Evolutionary conservation across 2,888 invertebrate species (phyloP).

Genomic region (Philaethria dido): DNA sequence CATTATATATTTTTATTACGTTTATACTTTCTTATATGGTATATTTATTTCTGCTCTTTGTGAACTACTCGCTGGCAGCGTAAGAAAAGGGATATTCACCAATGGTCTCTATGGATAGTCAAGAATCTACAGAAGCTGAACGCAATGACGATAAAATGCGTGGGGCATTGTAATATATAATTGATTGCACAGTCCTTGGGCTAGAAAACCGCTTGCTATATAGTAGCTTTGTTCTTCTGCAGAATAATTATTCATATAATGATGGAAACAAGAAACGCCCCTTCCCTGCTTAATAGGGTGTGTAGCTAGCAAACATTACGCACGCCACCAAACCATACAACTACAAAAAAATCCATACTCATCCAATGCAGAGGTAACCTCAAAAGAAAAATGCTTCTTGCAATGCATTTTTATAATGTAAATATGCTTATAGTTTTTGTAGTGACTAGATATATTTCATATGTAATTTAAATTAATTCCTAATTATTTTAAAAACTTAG

Average conservation of each 20-base stretch:
- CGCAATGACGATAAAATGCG: constrained; percentile 76
- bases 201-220: no score
- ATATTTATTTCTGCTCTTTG: no score
- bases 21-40: no score
- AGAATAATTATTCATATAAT: no score
- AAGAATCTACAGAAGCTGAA: constrained; percentile 67
- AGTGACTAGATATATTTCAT: no score
- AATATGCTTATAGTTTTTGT: background rate
- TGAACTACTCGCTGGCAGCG: constrained; percentile 70
- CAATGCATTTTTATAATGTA: background rate
- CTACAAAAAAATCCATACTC: background rate
- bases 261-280: background rate
- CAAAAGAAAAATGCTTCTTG: background rate
- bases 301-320: constrained; percentile 12
- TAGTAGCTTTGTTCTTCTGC: no score
- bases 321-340: background rate
- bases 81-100: constrained; percentile 77
- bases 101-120: constrained; percentile 73
- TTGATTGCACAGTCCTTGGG: background rate
- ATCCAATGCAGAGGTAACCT: background rate
- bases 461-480: background rate
- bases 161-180: constrained; percentile 58
- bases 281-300: background rate
- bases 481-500: background rate
- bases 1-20: no score